Conservation (phyloP, 2,888 invertebrate species). For the Acleris holmiana region DNA sequence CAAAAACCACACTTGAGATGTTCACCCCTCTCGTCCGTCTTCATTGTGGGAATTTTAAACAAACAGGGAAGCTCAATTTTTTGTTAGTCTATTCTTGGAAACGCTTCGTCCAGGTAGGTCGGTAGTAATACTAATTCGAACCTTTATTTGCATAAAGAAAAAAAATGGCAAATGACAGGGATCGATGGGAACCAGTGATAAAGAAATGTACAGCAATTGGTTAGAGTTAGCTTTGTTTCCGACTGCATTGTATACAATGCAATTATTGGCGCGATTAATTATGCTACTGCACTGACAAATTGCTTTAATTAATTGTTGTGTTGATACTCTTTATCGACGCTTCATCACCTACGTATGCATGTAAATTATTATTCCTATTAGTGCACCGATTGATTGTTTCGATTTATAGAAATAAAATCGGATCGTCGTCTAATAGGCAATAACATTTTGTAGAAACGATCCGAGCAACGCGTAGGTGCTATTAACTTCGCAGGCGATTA, state of each 20-base stretch:
- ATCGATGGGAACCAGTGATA: not conserved
- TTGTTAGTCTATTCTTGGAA: conserved; percentile 68
- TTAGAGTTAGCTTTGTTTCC: conserved; percentile 13
- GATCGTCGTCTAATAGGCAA: conserved; percentile 19
- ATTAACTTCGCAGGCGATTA: conserved; percentile 24
- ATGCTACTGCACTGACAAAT: conserved; percentile 22
- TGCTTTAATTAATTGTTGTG: conserved; percentile 33
- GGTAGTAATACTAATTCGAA: conserved; percentile 60
- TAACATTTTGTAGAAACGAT: conserved; percentile 28
- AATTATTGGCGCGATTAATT: conserved; percentile 30
- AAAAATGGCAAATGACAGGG: conserved; percentile 43
- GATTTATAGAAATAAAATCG: conserved; percentile 20
- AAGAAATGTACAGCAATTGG: conserved; percentile 3
- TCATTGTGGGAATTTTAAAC: conserved; percentile 77
- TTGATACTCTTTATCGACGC: conserved; percentile 30
- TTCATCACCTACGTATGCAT: not conserved
- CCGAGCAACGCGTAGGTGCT: conserved; percentile 18
- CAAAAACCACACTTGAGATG: conserved; percentile 80
- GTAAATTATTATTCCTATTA: conserved; percentile 25
- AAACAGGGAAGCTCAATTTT: conserved; percentile 68
- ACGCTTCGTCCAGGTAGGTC: conserved; percentile 69
- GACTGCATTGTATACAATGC: conserved; percentile 23
- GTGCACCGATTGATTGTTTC: conserved; percentile 25
- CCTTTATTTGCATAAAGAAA: conserved; percentile 59
- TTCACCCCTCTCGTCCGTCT: conserved; percentile 67